These are phyloP conservation scores for Falco cherrug DNA, from an alignment of 2,797 vertebrate species.

Conservation along the genomic window DNA sequence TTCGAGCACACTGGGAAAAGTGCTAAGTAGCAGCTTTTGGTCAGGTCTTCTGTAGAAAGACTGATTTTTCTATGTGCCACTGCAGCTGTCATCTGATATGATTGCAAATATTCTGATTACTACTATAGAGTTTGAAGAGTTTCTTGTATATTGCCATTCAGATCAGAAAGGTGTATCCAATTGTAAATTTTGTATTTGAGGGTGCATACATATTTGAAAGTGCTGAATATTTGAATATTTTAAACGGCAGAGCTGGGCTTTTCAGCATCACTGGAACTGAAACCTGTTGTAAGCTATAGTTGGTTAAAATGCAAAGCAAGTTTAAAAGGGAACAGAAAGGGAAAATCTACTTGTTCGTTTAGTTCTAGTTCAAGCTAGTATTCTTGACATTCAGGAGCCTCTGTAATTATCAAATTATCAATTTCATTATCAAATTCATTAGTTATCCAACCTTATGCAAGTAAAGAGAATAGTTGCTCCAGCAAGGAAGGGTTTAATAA, in stretches of 20 bases:
- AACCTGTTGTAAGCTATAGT: background rate
- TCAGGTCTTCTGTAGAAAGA: background rate
- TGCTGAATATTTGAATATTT: background rate
- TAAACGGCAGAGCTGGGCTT: background rate
- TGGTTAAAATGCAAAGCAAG: background rate
- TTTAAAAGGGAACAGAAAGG: background rate
- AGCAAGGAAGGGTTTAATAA: background rate
- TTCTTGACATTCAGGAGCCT: background rate
- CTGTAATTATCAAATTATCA: background rate
- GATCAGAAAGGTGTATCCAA: background rate
- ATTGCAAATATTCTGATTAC: background rate
- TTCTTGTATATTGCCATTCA: background rate
- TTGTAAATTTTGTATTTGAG: background rate
- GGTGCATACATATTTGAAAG: background rate
- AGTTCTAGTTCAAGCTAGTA: background rate
- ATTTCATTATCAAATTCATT: background rate
- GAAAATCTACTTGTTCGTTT: background rate
- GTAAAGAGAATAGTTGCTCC: background rate
- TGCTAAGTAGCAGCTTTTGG: background rate
- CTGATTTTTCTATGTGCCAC: background rate
- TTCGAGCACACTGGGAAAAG: background rate
- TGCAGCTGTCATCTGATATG: background rate
- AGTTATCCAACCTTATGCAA: background rate
- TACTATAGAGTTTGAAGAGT: background rate
- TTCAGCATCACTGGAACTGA: background rate